Evolutionary conservation across 2,797 vertebrate species (phyloP), one percentile per base, ranked within the genome.

Genomic region (Petrocephalus schoutedeni): DNA sequence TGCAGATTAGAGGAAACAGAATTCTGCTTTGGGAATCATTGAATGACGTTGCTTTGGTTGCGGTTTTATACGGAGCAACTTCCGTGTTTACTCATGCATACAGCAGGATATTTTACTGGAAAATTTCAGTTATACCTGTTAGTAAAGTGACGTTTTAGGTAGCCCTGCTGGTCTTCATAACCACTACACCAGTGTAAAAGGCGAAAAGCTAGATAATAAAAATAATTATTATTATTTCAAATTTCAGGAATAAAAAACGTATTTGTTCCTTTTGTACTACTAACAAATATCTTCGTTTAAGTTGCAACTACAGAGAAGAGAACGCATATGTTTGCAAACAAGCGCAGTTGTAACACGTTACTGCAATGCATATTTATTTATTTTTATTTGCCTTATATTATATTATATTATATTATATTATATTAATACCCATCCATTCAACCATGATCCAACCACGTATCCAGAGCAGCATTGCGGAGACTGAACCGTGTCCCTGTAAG

Each of bases 221-320:
- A 59, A 59, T 45, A 3, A 45, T 3, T 45, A 45, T 45, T 45
- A 45, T 3, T 45, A 45, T 45, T 45, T 45, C 41, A 45, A 45
- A 45, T 45, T 45, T 45, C 41, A 45, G 41, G 3, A 45, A 45
- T 45, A 45, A 45, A 59, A 23, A 8, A 61, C n/a, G 59, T 64
- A 21, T 61, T 64, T 59, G 23, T 49, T 49, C 49, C 77, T 23
- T 49, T 53, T 53, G 61, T 32, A 36, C 32, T 71, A 36, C 80
- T 92, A 91, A 91, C 92, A 95, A 94, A 93, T 94, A 94, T 91
- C 89, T 91, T 91, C 77, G 90, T 87, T 92, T 95, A 95, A 96
- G 95, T 95, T 96, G 95, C 95, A 93, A 88, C 89, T 86, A 86
- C 89, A 89, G 88, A 89, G 88, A 90, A 86, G 83, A 89, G 94